These are phyloP conservation scores for Azemiops feae DNA, from an alignment of 2,113 vertebrate species.

Conservation along the genomic window DNA sequence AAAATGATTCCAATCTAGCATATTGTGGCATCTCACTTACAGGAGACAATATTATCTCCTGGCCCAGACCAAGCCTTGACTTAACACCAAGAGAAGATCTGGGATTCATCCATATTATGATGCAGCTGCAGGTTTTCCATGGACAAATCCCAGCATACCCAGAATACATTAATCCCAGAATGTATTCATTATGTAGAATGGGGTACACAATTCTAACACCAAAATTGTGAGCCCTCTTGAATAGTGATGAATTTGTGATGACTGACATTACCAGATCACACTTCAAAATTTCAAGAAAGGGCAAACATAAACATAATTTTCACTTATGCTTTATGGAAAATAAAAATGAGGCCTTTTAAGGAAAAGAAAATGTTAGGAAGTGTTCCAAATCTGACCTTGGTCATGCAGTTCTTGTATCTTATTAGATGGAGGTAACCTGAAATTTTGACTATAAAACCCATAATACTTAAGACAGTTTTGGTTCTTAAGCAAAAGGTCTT, in stretches of 20 bases:
- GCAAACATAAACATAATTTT: slow-evolving; percentile 1
- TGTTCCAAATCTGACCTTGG: not conserved
- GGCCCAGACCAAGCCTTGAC: not conserved
- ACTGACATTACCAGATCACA: not conserved
- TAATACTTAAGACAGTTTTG: slow-evolving; percentile 6
- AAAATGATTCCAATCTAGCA: not conserved
- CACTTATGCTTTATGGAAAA: not conserved
- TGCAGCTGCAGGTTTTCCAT: not conserved
- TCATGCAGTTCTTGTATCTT: not conserved
- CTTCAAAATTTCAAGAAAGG: slow-evolving; percentile 1
- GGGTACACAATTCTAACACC: not conserved
- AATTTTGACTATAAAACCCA: not conserved
- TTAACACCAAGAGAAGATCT: not conserved
- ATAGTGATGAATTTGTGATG: not conserved
- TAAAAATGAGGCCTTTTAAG: not conserved
- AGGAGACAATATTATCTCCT: not conserved
- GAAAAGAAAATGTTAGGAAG: not conserved
- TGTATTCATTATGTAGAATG: not conserved
- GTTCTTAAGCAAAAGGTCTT: not conserved
- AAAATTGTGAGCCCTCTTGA: not conserved
- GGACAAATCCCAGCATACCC: not conserved
- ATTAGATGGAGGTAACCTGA: not conserved
- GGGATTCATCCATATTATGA: not conserved
- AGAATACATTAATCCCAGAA: not conserved
- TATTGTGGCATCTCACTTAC: not conserved